phyloP scores from a whole-genome alignment of 2,888 invertebrate genomes.

The Agriopis leucophaearia region DNA sequence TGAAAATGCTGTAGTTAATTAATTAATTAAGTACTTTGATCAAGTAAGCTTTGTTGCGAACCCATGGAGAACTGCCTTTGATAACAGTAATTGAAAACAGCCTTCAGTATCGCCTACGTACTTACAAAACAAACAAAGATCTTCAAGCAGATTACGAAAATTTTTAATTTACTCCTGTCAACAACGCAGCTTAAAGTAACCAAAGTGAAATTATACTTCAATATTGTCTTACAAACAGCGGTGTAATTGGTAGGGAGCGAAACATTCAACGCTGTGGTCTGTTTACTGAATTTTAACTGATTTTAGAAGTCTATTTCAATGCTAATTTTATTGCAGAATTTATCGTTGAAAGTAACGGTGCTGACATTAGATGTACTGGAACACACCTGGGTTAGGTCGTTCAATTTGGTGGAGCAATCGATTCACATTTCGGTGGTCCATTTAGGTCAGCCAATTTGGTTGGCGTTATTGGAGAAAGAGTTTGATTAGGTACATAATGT shows the following conservation, averaged over 20 bases:
- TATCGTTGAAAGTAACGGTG: conserved; percentile 58
- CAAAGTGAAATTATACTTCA: conserved; percentile 66
- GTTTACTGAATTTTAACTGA: conserved; percentile 54
- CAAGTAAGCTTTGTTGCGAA: neutral
- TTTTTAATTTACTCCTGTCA: conserved; percentile 48
- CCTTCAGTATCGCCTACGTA: conserved; percentile 19
- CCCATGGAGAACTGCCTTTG: conserved; percentile 11
- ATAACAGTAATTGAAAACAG: conserved; percentile 14
- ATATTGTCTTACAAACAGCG: conserved; percentile 68
- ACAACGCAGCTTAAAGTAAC: conserved; percentile 49
- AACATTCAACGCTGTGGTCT: conserved; percentile 58
- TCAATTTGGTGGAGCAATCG: conserved; percentile 23
- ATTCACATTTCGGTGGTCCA: conserved; percentile 1
- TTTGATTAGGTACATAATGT: neutral
- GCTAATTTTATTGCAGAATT: conserved; percentile 67
- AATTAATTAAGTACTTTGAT: conserved; percentile 10
- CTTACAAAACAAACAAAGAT: conserved; percentile 40
- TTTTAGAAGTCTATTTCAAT: conserved; percentile 66
- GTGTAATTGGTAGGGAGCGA: conserved; percentile 60
- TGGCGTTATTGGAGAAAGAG: conserved; percentile 1
- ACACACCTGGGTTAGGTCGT: conserved; percentile 49
- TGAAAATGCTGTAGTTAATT: conserved; percentile 3
- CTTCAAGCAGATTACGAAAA: conserved; percentile 37
- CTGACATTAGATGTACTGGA: conserved; percentile 50
- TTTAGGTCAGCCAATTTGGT: conserved; percentile 31